A percentile compares a stretch with the other conserved stretches of the same genome.
Conservation (phyloP, 2,113 vertebrate genomes). For the Coturnix japonica region DNA sequence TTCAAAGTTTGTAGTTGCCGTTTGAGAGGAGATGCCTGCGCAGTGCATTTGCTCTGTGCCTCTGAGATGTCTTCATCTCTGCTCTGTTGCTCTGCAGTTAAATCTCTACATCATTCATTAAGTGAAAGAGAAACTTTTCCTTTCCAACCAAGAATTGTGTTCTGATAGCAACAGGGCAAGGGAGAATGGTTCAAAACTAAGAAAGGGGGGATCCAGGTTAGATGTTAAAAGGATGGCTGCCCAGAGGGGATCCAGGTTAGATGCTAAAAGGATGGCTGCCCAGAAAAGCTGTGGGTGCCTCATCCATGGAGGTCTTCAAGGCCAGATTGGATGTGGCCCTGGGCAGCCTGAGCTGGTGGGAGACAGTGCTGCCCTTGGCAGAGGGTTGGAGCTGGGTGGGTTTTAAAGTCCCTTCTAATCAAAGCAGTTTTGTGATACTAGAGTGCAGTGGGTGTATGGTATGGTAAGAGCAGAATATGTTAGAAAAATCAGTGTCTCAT, state of each 20-base stretch:
- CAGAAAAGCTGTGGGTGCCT: background rate
- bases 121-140: background rate
- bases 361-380: background rate
- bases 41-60: fast-evolving
- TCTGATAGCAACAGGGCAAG: background rate
- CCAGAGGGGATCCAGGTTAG: background rate
- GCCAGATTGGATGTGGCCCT: background rate
- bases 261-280: background rate
- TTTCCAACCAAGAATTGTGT: background rate
- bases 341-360: background rate
- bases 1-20: background rate
- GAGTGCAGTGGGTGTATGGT: background rate
- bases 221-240: background rate
- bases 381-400: background rate
- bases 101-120: background rate
- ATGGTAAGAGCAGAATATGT: background rate
- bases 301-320: background rate
- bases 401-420: background rate
- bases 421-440: background rate
- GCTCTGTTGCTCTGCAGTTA: background rate
- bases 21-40: background rate
- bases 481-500: background rate
- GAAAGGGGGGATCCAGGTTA: background rate
- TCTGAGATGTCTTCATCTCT: background rate
- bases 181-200: background rate